Base-by-base conservation (phyloP, 2,797 vertebrate genomes). In the Cercopithecus diana region DNA sequence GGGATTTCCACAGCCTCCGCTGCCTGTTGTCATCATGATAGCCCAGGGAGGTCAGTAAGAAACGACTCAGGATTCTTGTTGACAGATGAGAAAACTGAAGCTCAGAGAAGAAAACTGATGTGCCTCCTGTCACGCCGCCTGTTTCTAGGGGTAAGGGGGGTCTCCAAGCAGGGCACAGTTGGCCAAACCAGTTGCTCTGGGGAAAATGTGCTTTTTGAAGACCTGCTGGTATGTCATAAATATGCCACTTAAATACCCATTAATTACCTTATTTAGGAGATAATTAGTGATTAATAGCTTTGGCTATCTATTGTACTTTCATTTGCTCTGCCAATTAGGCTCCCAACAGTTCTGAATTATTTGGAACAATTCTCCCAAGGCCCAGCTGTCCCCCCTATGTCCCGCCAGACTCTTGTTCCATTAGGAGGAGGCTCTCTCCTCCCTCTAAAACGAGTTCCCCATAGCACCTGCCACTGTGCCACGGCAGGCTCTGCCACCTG, bases 231-330 rank as follows among this genome's bases (percentile, higher is more conserved):
- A 81, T 93, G 96, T 96, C 88, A 96, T 91, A 94, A 98, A 96
- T 84, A 93, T 75, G 95, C 88, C 93, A 88, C 73, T 95, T 91
- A 96, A 97, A 95, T 75, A 80, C 96, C 92, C 93, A 90, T 96
- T 98, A 97, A 97, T 97, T 95, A 95, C 95, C 39, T 96, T 92
- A 96, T 96, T 98, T 95, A 95, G 91, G 50, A 96, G 96, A 87
- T 96, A 97, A 98, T 98, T 97, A 94, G 93, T 98, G 96, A 98
- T 97, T 98, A 98, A 98, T 96, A 94, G 94, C 92, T 88, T 98
- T 97, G 93, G 96, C 93, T 94, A 97, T 95, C 94, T 96, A 95
- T 79, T 96, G 93, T 97, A 98, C 94, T 98, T 97, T 95, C 90
- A 79, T 97, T 89, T 93, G 91, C 92, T 95, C 98, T 97, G 95